phyloP scores from a whole-genome alignment of 2,888 invertebrate genomes.

The Phymatocera aterrima region DNA sequence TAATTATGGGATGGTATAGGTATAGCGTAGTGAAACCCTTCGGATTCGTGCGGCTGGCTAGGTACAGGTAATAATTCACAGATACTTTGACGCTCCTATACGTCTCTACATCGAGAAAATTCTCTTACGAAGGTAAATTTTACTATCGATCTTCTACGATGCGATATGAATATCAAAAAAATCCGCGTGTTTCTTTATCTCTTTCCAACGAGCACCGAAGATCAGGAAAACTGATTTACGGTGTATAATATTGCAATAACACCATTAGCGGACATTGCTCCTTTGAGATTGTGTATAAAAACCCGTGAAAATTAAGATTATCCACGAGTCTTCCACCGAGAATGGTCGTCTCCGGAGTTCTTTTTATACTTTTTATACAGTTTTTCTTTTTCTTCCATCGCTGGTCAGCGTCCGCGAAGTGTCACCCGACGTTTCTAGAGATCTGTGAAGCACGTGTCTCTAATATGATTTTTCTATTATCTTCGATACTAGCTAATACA shows the following conservation, averaged over 20 bases:
- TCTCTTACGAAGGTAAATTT: no score
- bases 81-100: not conserved
- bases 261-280: slow-evolving; percentile 14
- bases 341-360: slow-evolving; percentile 10
- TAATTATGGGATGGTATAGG: no score
- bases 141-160: no score
- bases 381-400: not conserved
- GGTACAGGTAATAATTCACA: not conserved
- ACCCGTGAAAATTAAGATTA: slow-evolving; percentile 28
- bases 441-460: not conserved
- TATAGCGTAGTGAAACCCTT: slow-evolving; percentile 5
- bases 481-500: not conserved
- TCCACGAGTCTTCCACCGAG: not conserved
- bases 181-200: no score
- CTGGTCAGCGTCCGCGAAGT: not conserved
- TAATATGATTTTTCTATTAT: not conserved
- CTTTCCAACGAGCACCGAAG: not conserved
- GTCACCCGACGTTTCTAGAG: not conserved
- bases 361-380: not conserved
- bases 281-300: slow-evolving; percentile 13
- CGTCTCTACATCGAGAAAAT: not conserved
- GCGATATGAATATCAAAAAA: no score
- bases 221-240: not conserved
- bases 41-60: not conserved
- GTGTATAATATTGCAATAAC: not conserved